Percentiles rank a stretch among this genome's conserved stretches.
These are phyloP conservation scores for Unio delphinus DNA, from an alignment of 2,888 invertebrate genomes.

Conservation along the genomic window DNA sequence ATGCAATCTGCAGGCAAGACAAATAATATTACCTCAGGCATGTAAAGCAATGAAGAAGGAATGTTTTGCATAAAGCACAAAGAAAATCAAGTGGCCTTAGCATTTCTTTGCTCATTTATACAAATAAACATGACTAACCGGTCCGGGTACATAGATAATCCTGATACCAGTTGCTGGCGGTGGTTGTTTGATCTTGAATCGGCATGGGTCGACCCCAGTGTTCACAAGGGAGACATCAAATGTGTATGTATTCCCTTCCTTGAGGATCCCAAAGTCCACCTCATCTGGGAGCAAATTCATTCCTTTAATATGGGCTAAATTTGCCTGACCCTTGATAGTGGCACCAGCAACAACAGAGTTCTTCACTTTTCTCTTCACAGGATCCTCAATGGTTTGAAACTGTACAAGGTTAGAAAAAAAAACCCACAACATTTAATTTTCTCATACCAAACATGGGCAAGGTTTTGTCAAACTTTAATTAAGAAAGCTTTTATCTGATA, in stretches of 20 bases:
- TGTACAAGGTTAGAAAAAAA: conserved; percentile 21
- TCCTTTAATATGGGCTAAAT: conserved; percentile 62
- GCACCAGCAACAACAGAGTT: conserved; percentile 66
- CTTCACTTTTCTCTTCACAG: conserved; percentile 63
- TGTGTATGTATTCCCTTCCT: conserved; percentile 69
- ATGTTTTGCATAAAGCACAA: too few species aligned
- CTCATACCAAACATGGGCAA: background rate
- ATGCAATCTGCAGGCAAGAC: background rate
- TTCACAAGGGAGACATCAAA: conserved; percentile 65
- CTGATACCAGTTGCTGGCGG: conserved; percentile 70
- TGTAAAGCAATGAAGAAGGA: background rate
- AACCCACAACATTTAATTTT: background rate
- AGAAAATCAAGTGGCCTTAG: too few species aligned
- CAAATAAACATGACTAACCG: conserved; percentile 53
- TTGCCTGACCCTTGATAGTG: conserved; percentile 51
- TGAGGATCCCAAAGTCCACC: conserved; percentile 69
- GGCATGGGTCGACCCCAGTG: conserved; percentile 69
- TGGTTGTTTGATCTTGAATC: conserved; percentile 70
- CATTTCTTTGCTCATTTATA: too few species aligned
- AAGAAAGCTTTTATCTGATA: too few species aligned
- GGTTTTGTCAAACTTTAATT: too few species aligned
- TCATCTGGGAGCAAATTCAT: conserved; percentile 65
- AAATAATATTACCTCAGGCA: background rate
- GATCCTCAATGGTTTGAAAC: conserved; percentile 65
- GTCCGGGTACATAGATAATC: conserved; percentile 67